phyloP scores from a whole-genome alignment of 2,113 vertebrate species.

The Eulemur macaco region DNA sequence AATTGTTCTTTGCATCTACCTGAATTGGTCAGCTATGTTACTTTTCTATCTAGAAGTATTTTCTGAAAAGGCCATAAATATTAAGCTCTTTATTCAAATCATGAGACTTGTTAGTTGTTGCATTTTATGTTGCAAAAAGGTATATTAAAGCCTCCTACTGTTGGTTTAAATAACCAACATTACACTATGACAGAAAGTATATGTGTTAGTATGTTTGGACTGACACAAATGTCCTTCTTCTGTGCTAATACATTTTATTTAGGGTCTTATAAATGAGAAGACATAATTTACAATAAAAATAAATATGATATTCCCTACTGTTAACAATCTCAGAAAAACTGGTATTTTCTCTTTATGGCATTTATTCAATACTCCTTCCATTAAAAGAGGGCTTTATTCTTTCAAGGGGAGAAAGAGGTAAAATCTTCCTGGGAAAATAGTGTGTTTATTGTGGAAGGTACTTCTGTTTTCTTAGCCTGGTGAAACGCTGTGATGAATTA shows the following conservation, averaged over 20 bases:
- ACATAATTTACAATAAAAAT: slow-evolving; percentile 10
- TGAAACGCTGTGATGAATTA: neutral
- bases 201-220: neutral
- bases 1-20: neutral
- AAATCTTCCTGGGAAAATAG: neutral
- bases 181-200: neutral
- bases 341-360: neutral
- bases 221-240: neutral
- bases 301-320: slow-evolving; percentile 3
- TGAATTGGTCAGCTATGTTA: neutral
- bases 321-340: neutral
- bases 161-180: neutral
- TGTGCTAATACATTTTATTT: neutral
- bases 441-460: neutral
- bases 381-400: neutral
- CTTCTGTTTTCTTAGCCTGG: slow-evolving; percentile 22
- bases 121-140: slow-evolving; percentile 3
- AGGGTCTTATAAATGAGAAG: neutral
- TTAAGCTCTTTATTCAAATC: slow-evolving; percentile 8
- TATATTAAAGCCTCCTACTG: neutral
- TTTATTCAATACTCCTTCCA: neutral
- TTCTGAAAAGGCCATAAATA: neutral
- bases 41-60: neutral
- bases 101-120: neutral
- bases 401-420: neutral